These are phyloP conservation scores for Saccostrea cuccullata DNA, from an alignment of 1,140 invertebrate genomes.

Conservation along the genomic window DNA sequence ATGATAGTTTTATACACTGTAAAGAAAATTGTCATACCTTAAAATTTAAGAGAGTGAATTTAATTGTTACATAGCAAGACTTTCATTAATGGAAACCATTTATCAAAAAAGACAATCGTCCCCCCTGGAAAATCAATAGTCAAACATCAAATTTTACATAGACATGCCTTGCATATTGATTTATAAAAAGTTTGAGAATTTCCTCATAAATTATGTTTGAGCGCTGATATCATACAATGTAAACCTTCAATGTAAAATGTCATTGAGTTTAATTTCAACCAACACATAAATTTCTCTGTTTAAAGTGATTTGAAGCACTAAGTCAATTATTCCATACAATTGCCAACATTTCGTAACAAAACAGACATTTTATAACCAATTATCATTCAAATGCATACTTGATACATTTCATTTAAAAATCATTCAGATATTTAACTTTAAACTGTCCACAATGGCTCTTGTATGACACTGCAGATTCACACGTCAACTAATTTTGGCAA, in stretches of 20 bases:
- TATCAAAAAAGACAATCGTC: not conserved
- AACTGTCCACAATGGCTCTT: not conserved
- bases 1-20: too few relatives aligned
- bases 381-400: not conserved
- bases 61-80: too few relatives aligned
- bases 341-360: not conserved
- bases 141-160: not conserved
- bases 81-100: slow-evolving; percentile 6
- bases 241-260: slow-evolving; percentile 26
- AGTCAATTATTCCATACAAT: not conserved
- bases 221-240: not conserved
- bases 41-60: too few relatives aligned
- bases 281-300: not conserved
- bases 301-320: not conserved
- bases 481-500: not conserved
- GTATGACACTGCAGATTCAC: not conserved
- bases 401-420: not conserved
- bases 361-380: not conserved
- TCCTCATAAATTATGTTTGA: slow-evolving; percentile 13
- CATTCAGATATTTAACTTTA: not conserved
- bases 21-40: too few relatives aligned
- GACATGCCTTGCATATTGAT: not conserved
- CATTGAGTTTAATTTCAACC: not conserved
- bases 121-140: not conserved
- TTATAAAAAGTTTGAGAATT: not conserved